Conservation (phyloP, 2,797 vertebrate species). For the Sebastes nivosus region DNA sequence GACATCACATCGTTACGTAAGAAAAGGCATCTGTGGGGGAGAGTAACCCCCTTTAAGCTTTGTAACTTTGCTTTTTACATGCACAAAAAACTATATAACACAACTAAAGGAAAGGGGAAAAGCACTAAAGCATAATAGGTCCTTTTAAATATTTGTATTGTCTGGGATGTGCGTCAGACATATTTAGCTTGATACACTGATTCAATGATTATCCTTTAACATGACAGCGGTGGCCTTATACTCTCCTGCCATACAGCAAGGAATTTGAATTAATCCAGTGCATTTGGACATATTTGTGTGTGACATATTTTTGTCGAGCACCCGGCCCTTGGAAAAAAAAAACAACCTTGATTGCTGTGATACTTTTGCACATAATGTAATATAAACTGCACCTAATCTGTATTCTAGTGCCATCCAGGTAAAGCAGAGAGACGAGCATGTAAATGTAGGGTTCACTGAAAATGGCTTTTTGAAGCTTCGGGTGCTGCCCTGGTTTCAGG, state of each 20-base stretch:
- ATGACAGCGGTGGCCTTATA: not conserved
- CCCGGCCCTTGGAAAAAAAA: not conserved
- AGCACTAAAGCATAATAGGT: not conserved
- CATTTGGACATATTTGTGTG: not conserved
- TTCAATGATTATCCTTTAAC: not conserved
- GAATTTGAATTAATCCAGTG: not conserved
- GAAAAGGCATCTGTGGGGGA: not conserved
- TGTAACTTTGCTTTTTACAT: not conserved
- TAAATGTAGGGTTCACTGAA: constrained; percentile 22
- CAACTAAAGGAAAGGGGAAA: not conserved
- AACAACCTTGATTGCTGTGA: not conserved
- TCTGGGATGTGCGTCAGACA: not conserved
- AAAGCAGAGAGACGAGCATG: constrained; percentile 25
- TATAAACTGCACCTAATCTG: constrained; percentile 23
- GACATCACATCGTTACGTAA: not conserved
- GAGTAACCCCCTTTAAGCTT: not conserved
- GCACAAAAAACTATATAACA: not conserved
- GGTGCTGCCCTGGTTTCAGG: not conserved
- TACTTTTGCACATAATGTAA: constrained; percentile 13
- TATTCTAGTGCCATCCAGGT: constrained; percentile 43
- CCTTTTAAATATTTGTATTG: not conserved
- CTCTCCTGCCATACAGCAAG: not conserved
- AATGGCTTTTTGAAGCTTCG: constrained; percentile 26
- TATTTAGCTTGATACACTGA: not conserved
- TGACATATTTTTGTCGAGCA: not conserved